Conservation (phyloP, 2,797 vertebrate species). For the Pipistrellus pygmaeus region DNA sequence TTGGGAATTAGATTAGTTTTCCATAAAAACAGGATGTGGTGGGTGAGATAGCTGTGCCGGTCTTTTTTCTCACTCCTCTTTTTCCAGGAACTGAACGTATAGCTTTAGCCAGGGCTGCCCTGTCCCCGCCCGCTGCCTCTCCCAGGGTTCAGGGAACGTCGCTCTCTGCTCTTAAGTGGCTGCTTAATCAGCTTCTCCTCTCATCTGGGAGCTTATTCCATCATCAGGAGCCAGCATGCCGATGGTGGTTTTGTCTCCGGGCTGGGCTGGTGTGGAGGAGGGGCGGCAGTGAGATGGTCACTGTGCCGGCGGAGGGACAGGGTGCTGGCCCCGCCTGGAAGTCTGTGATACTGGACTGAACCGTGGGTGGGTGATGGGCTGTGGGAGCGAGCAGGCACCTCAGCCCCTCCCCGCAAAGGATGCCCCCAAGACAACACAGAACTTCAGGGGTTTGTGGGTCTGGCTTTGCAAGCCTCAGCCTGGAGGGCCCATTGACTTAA, state of each 20-base stretch:
- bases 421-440: neutral
- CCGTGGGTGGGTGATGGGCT: no score
- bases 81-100: constrained; percentile 79
- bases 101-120: constrained; percentile 31
- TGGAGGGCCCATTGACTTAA: neutral
- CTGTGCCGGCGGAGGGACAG: neutral
- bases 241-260: neutral
- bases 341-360: neutral
- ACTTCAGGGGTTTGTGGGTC: neutral
- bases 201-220: neutral
- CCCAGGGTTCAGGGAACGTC: neutral
- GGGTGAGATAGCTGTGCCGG: constrained; percentile 63
- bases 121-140: neutral
- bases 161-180: constrained; percentile 48
- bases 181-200: neutral
- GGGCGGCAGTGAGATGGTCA: neutral
- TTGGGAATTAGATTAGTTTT: constrained; percentile 85
- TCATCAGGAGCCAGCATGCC: neutral
- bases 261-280: neutral
- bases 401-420: fast-evolving
- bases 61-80: constrained; percentile 41
- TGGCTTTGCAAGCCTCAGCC: neutral
- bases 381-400: neutral
- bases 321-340: neutral
- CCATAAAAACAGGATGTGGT: constrained; percentile 93